Evolutionary conservation across 1,140 invertebrate genomes (phyloP).

Genomic region (Pseudoatta argentina): DNA sequence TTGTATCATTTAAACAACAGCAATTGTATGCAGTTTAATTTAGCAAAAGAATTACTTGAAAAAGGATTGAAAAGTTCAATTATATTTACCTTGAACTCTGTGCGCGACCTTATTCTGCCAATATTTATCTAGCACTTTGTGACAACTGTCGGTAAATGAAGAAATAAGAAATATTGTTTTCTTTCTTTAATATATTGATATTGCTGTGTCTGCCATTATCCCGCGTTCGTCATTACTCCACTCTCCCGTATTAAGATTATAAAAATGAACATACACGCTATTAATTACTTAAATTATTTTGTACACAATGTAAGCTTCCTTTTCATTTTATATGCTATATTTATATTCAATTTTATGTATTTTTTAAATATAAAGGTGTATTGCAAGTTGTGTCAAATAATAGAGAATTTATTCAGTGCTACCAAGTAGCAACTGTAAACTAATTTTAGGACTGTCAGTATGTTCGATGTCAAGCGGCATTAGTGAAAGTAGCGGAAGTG

Average conservation of each 20-base stretch:
- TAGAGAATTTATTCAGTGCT: constrained; percentile 31
- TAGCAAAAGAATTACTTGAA: too few relatives aligned
- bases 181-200: too few relatives aligned
- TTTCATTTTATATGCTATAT: neutral
- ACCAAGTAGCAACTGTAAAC: constrained; percentile 61
- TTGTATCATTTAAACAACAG: too few relatives aligned
- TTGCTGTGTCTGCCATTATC: too few relatives aligned
- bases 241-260: neutral
- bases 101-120: too few relatives aligned
- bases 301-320: neutral
- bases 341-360: neutral
- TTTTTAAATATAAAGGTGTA: neutral
- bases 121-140: too few relatives aligned
- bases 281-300: neutral
- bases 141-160: too few relatives aligned
- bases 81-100: too few relatives aligned
- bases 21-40: too few relatives aligned
- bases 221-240: too few relatives aligned
- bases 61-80: too few relatives aligned
- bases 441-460: constrained; percentile 87
- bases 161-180: too few relatives aligned
- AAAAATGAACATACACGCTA: neutral
- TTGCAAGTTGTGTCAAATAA: neutral
- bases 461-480: constrained; percentile 88
- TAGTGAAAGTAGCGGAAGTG: constrained; percentile 86